Base-by-base conservation (phyloP, 2,797 vertebrate genomes). In the Crax fasciolata region DNA sequence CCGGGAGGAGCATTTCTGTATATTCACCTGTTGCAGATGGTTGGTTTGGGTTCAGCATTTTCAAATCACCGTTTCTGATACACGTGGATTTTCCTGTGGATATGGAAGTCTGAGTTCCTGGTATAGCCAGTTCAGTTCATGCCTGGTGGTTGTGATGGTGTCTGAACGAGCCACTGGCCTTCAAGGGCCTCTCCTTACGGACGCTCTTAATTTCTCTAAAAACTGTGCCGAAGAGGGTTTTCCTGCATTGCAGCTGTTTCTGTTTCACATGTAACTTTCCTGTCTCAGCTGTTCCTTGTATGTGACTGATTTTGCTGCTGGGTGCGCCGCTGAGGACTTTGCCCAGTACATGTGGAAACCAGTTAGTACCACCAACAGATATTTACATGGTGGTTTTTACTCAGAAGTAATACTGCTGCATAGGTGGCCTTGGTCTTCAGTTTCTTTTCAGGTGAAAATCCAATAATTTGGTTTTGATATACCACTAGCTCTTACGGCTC, bases 371-470 rank as follows among this genome's bases (percentile, higher is more conserved):
- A 61, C 30, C 25, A 16, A 5, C 32, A 49, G 32, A 11, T 16
- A 17, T 11, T 76, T 24, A 62, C 28, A 39, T 3, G 12, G 15
- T 51, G 32, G 23, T 23, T 49, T 61, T 51, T 49, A 21, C 20
- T 38, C 28, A 30, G 13, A 30, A 39, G 68, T 3, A 23, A 4
- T 27, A 18, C 17, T 59, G 13, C 30, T 38, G 48, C 41, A 61
- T 55, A 43, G 59, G 25, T 52, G 80, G 38, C 41, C 20, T 48
- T 68, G 35, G 7, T 6, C 78, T 91, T 57, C 49, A 25, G 38
- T 39, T 83, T 89, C 51, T 85, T 92, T 78, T 35, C 66, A 68
- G 25, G 32, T 75, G 54, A 58, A 72, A 84, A 85, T 82, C 13
- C 43, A 71, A 66, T 9, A 27, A 20, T 46, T 70, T 88, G 30